phyloP scores from a whole-genome alignment of 1,140 invertebrate species.

The Pissodes strobi region DNA sequence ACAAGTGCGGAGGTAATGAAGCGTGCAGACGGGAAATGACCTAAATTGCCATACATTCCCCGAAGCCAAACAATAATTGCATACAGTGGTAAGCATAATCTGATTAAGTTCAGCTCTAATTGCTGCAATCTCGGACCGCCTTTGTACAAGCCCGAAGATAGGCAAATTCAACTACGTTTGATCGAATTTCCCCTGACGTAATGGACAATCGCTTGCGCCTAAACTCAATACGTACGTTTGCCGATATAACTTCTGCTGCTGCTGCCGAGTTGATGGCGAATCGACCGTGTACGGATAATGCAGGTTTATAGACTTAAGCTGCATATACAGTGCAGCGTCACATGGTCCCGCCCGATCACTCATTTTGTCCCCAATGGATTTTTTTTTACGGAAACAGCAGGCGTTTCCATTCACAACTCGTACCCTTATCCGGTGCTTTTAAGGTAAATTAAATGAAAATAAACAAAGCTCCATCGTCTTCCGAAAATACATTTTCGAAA shows the following conservation, averaged over 20 bases:
- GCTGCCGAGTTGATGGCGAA: no score
- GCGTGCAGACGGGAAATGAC: conserved; percentile 15
- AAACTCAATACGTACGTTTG: not conserved
- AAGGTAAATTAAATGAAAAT: conserved; percentile 24
- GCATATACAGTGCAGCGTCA: no score
- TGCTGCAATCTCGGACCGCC: conserved; percentile 18
- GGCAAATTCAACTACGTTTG: conserved; percentile 28
- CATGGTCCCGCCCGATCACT: no score
- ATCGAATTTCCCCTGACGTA: conserved; percentile 31
- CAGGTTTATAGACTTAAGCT: no score
- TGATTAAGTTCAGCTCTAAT: conserved; percentile 21
- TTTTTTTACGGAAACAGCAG: not conserved
- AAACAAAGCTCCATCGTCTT: not conserved
- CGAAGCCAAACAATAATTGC: conserved; percentile 23
- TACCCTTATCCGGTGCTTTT: no score
- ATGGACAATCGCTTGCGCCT: conserved; percentile 27
- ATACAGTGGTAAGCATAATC: conserved; percentile 29
- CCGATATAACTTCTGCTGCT: no score
- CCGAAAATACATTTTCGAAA: conserved; percentile 6
- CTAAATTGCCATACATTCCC: conserved; percentile 4
- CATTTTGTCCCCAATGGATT: no score
- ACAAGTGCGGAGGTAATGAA: conserved; percentile 9
- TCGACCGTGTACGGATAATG: no score
- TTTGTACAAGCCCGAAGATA: conserved; percentile 26
- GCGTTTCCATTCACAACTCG: not conserved